Percentiles rank a stretch among this genome's conserved stretches.
Evolutionary conservation across 2,797 vertebrate species (phyloP).

Genomic region (Percopsis omiscomaycus): DNA sequence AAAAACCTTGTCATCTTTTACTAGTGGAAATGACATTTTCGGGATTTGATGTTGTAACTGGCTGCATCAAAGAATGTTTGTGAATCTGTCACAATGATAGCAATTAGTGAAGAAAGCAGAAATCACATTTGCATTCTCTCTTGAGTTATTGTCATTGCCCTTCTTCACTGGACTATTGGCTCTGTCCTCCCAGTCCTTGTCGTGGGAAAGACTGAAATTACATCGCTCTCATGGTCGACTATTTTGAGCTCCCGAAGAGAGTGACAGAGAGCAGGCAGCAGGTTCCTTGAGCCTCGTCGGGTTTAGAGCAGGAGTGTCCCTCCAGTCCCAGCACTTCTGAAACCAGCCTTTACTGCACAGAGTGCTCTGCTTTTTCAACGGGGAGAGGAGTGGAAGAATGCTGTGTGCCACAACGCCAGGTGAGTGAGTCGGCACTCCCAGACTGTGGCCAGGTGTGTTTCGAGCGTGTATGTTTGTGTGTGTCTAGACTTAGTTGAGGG

Average conservation of each 20-base stretch:
- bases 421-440: constrained; percentile 69
- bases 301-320: constrained; percentile 69
- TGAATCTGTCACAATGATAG: constrained; percentile 30
- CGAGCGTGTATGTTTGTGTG: constrained; percentile 2
- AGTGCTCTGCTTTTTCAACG: constrained; percentile 47
- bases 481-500: constrained; percentile 43
- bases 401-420: constrained; percentile 78
- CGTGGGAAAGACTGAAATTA: constrained; percentile 87
- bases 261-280: constrained; percentile 79
- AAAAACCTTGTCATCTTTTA: constrained; percentile 22
- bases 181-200: constrained; percentile 61
- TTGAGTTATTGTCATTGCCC: constrained; percentile 63
- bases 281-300: constrained; percentile 71
- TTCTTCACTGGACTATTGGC: constrained; percentile 60
- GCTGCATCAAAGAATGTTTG: constrained; percentile 4
- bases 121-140: constrained; percentile 33
- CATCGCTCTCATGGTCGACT: constrained; percentile 81
- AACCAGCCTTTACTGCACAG: constrained; percentile 58
- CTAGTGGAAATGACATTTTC: constrained; percentile 14
- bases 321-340: constrained; percentile 60
- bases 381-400: constrained; percentile 75
- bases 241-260: constrained; percentile 83
- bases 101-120: constrained; percentile 11
- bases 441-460: constrained; percentile 58
- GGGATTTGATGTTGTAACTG: constrained; percentile 7